Percentiles rank a stretch among this genome's conserved stretches.
phyloP scores from a whole-genome alignment of 2,113 vertebrate genomes.

The Gambusia affinis region DNA sequence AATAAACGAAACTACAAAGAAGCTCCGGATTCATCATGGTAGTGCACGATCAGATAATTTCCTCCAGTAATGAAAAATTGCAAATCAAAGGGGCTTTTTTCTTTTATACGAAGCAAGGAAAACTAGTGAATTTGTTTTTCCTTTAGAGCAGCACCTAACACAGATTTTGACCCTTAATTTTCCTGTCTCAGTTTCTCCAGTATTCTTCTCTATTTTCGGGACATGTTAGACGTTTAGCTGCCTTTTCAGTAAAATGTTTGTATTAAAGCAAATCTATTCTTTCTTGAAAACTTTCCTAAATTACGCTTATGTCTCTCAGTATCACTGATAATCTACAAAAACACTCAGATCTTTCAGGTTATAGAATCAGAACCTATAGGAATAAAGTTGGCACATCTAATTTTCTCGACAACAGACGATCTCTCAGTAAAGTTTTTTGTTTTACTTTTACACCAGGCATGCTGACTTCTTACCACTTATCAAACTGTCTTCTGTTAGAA shows the following conservation, averaged over 20 bases:
- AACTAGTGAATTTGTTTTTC: neutral
- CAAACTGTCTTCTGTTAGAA: neutral
- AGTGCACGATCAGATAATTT: neutral
- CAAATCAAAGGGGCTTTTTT: neutral
- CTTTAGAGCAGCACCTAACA: too few relatives aligned
- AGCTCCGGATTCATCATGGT: neutral
- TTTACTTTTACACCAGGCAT: neutral
- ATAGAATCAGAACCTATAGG: too few relatives aligned
- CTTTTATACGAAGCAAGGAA: neutral
- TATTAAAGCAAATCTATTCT: too few relatives aligned
- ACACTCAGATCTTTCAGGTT: too few relatives aligned
- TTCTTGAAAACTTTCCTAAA: too few relatives aligned
- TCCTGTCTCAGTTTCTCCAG: too few relatives aligned
- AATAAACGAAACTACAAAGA: conserved; percentile 30
- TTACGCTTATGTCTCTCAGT: too few relatives aligned
- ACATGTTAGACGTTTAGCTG: too few relatives aligned
- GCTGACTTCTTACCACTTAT: neutral
- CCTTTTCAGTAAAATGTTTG: too few relatives aligned
- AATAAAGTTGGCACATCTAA: neutral
- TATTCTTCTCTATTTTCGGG: too few relatives aligned
- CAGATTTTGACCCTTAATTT: too few relatives aligned
- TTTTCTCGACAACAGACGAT: neutral
- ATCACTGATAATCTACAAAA: too few relatives aligned
- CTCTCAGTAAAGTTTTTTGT: neutral
- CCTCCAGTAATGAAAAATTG: neutral